Evolutionary conservation across 92 coral and sea anemone genomes (phyloP).

Genomic region (Phenganax stokvisi): DNA sequence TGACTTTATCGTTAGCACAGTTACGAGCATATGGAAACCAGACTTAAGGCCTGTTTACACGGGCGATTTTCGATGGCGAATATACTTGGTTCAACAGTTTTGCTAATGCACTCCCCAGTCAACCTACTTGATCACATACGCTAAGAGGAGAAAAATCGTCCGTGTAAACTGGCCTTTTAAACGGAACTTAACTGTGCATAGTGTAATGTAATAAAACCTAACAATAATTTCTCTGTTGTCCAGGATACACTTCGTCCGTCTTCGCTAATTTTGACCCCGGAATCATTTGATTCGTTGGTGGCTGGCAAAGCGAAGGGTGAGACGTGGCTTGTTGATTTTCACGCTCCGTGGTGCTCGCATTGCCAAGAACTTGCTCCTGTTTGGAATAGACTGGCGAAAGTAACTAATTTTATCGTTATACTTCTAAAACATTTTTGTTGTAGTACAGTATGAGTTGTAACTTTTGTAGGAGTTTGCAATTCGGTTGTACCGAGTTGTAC

Average conservation of each 20-base stretch:
- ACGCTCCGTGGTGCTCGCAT: constrained; percentile 99
- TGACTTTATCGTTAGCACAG: too few relatives aligned
- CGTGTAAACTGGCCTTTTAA: too few relatives aligned
- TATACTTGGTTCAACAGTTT: too few relatives aligned
- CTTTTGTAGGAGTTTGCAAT: not conserved
- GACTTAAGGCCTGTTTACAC: too few relatives aligned
- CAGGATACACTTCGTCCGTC: constrained; percentile 90
- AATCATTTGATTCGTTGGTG: constrained; percentile 70
- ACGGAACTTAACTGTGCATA: too few relatives aligned
- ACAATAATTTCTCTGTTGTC: not conserved
- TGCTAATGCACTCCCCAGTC: too few relatives aligned
- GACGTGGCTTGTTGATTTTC: constrained; percentile 95
- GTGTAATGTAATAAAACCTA: too few relatives aligned
- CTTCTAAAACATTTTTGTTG: not conserved
- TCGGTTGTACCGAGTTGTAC: not conserved
- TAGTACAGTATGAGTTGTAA: not conserved
- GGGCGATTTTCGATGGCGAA: too few relatives aligned
- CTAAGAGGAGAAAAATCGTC: too few relatives aligned
- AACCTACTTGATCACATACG: too few relatives aligned
- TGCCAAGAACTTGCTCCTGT: constrained; percentile 92
- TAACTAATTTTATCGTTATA: not conserved
- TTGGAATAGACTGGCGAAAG: constrained; percentile 99
- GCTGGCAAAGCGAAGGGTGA: constrained; percentile 63
- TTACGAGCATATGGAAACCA: too few relatives aligned
- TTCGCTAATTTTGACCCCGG: constrained; percentile 69